These are phyloP conservation scores for Hypomecis punctinalis DNA, from an alignment of 2,888 invertebrate genomes.

Conservation along the genomic window DNA sequence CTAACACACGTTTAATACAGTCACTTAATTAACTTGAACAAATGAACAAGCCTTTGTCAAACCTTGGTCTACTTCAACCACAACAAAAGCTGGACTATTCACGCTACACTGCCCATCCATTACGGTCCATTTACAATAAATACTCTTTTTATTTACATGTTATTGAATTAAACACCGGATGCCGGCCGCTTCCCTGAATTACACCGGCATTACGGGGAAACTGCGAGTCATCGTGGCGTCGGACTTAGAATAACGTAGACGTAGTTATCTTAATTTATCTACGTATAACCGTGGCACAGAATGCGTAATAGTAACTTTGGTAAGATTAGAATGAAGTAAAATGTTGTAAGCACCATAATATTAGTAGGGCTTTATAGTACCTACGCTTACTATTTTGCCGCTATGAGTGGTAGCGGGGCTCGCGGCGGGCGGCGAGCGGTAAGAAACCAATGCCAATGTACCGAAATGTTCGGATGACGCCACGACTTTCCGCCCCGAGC, in stretches of 20 bases:
- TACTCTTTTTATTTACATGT: conserved; percentile 59
- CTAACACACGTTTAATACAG: background rate
- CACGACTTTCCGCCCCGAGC: no score
- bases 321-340: conserved; percentile 17
- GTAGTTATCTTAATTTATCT: background rate
- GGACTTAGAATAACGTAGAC: conserved; percentile 16
- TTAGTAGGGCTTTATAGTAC: no score
- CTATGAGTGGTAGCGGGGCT: no score
- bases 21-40: conserved; percentile 19
- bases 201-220: conserved; percentile 61
- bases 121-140: conserved; percentile 65
- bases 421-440: no score
- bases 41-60: conserved; percentile 25
- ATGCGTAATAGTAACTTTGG: no score
- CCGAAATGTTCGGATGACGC: no score
- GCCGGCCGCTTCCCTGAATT: conserved; percentile 62
- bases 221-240: conserved; percentile 58
- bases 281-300: no score
- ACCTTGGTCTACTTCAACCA: conserved; percentile 34
- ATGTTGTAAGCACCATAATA: conserved; percentile 11
- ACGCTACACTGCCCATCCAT: conserved; percentile 64
- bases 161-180: conserved; percentile 71
- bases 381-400: no score
- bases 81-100: conserved; percentile 51
- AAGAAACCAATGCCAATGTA: no score